Evolutionary conservation across 2,113 vertebrate genomes (phyloP), one percentile per base, ranked within the genome.

Genomic region (Noctilio leporinus): DNA sequence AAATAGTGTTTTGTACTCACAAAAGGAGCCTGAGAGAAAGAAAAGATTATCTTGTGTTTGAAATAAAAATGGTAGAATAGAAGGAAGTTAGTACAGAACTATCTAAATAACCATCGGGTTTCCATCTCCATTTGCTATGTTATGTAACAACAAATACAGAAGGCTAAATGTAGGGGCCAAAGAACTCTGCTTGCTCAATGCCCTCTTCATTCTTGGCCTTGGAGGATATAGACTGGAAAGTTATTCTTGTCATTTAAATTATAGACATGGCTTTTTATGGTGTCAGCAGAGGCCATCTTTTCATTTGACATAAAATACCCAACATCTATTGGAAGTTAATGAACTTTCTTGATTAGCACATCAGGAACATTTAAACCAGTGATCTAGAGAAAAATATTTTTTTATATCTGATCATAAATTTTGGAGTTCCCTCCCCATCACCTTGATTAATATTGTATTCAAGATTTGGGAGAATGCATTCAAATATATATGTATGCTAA

Each of bases 271-370:
- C 14, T 96, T 95, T 97, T 96, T 96, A 94, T 96, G 59, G 82
- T 95, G 94, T 96, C 95, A 94, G 35, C 51, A 64, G 62, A 94
- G 88, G 91, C 91, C 82, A 72, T 91, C 86, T 75, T 95, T 51
- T 94, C 82, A 94, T 94, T 96, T 95, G 88, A 95, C 86, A 86
- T 97, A 96, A 96, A 95, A 92, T 85, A 95, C 38, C 62, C 95
- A 96, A 91, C 73, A 94, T 96, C 94, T 73, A 95, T 95, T 47
- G 24, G 40, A 95, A 96, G 91, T 95, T 96, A 97, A 97, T 97
- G 96, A 96, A 97, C 91, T 96, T 95, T 92, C 57, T 94, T 96
- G 95, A 97, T 96, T 97, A 96, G 91, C 15, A 12, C 78, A 96
- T 59, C 75, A 97, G 67, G 81, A 86, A 83, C 81, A 95, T 91